Percentiles rank a stretch among this genome's conserved stretches.
These are phyloP conservation scores for Syngnathus typhle DNA, from an alignment of 2,113 vertebrate species.

Conservation along the genomic window DNA sequence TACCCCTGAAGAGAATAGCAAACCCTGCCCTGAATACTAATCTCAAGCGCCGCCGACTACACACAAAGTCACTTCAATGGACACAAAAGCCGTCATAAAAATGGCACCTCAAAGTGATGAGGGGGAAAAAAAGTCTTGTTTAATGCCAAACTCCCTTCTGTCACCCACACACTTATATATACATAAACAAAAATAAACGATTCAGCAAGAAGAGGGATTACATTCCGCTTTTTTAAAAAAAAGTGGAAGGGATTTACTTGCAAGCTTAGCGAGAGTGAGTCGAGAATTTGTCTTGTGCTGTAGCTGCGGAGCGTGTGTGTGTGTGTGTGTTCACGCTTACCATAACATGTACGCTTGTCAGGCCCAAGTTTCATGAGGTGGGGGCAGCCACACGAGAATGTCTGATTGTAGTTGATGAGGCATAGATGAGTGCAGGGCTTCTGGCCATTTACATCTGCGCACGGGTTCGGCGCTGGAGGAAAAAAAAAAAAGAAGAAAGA, in stretches of 20 bases:
- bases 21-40: slow-evolving; percentile 60
- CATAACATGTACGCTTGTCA: slow-evolving; percentile 87
- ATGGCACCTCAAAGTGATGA: slow-evolving; percentile 14
- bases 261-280: not conserved
- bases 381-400: slow-evolving; percentile 87
- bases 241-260: slow-evolving; percentile 12
- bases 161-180: not conserved
- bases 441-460: slow-evolving; percentile 82
- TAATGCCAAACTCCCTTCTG: slow-evolving; percentile 11
- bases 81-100: slow-evolving; percentile 35
- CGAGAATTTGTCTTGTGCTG: not conserved
- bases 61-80: slow-evolving; percentile 32
- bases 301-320: not conserved
- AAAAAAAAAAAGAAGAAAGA: not conserved
- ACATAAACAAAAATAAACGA: slow-evolving; percentile 13
- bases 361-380: slow-evolving; percentile 91
- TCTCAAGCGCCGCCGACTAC: slow-evolving; percentile 36
- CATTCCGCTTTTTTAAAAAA: slow-evolving; percentile 10
- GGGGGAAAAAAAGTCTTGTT: slow-evolving; percentile 13
- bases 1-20: slow-evolving; percentile 60
- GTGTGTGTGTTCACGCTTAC: slow-evolving; percentile 56
- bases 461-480: slow-evolving; percentile 81
- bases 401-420: slow-evolving; percentile 94
- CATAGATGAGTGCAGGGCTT: slow-evolving; percentile 92
- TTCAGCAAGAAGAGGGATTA: slow-evolving; percentile 24